These are phyloP conservation scores for Mastomys coucha DNA, from an alignment of 2,113 vertebrate species.

Conservation along the genomic window DNA sequence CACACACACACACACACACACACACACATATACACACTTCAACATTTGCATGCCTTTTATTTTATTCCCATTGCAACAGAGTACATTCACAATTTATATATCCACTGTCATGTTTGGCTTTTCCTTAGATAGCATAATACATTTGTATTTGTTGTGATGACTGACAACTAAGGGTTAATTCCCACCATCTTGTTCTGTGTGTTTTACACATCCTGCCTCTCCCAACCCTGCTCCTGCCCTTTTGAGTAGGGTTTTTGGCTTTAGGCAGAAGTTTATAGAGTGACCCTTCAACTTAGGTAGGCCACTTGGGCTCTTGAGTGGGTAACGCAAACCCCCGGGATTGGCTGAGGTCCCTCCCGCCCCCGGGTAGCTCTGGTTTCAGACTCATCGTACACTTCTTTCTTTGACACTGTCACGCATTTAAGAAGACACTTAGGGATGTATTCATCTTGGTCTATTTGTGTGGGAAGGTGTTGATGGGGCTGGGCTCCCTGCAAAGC, in stretches of 20 bases:
- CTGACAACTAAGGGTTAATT: background rate
- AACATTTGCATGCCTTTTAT: background rate
- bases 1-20: no score
- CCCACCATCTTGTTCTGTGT: background rate
- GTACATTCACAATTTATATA: background rate
- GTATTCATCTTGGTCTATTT: slow-evolving; percentile 15
- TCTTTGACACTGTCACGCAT: background rate
- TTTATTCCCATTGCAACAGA: background rate
- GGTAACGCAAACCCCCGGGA: background rate
- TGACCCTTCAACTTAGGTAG: background rate
- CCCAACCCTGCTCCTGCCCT: background rate
- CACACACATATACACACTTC: background rate
- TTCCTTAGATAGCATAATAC: background rate
- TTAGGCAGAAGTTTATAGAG: background rate
- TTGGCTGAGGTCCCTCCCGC: background rate
- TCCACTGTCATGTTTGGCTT: background rate
- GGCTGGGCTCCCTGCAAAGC: background rate
- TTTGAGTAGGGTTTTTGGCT: slow-evolving; percentile 15
- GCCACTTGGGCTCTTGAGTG: background rate
- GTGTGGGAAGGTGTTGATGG: background rate
- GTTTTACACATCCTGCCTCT: background rate
- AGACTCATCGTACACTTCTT: background rate
- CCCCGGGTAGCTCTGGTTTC: background rate
- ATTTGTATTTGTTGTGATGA: slow-evolving; percentile 24
- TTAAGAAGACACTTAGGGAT: slow-evolving; percentile 29